Conservation (phyloP, 2,797 vertebrate genomes). For the Borostomias antarcticus region DNA sequence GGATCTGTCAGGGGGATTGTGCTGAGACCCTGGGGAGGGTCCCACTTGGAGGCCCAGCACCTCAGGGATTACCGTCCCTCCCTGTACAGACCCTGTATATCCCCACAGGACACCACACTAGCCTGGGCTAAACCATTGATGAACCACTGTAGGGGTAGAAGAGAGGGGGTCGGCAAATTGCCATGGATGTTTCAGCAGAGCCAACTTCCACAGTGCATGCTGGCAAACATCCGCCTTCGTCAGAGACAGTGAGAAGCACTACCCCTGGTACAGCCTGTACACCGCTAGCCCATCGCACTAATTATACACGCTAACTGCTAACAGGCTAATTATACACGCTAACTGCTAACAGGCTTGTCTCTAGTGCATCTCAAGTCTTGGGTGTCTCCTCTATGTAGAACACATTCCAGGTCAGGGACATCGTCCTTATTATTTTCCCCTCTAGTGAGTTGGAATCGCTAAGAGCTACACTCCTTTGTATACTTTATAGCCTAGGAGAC, state of each 20-base stretch:
- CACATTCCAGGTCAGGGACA: neutral
- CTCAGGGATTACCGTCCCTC: slow-evolving; percentile 57
- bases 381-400: neutral
- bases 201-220: neutral
- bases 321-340: slow-evolving; percentile 5
- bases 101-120: slow-evolving; percentile 19
- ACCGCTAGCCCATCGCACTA: slow-evolving; percentile 10
- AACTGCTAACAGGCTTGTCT: slow-evolving; percentile 19
- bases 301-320: neutral
- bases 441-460: slow-evolving; percentile 1
- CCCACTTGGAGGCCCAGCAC: slow-evolving; percentile 49
- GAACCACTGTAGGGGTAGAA: no score
- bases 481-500: no score
- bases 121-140: slow-evolving; percentile 1
- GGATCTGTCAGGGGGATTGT: slow-evolving; percentile 53
- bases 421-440: slow-evolving; percentile 23
- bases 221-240: neutral
- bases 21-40: slow-evolving; percentile 32
- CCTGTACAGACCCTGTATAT: slow-evolving; percentile 27
- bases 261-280: slow-evolving; percentile 5
- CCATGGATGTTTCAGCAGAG: no score
- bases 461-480: neutral
- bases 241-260: neutral
- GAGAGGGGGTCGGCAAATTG: neutral
- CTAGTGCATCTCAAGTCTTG: slow-evolving; percentile 19